Conservation (phyloP, 2,888 invertebrate species). For the Drosophila barbarae region DNA sequence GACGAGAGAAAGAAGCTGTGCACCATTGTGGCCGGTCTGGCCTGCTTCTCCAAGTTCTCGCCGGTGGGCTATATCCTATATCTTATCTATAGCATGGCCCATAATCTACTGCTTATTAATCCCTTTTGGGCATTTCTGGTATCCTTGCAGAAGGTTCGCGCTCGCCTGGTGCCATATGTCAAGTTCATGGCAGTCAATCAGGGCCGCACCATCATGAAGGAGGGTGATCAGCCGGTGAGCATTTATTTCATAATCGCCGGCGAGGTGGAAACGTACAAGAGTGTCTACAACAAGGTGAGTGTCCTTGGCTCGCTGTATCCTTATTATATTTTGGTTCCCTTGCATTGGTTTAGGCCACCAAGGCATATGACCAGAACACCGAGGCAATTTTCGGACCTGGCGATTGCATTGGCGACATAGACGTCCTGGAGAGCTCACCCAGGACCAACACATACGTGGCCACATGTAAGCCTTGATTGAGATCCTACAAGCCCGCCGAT, state of each 20-base stretch:
- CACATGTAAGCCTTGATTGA: conserved; percentile 37
- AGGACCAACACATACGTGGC: conserved; percentile 60
- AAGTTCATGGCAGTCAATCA: conserved; percentile 83
- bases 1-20: conserved; percentile 83
- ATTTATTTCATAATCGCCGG: conserved; percentile 86
- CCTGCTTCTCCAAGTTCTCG: conserved; percentile 84
- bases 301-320: background rate
- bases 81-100: background rate
- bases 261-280: conserved; percentile 78
- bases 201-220: conserved; percentile 83
- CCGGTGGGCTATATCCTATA: conserved; percentile 76
- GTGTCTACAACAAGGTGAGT: conserved; percentile 70
- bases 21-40: conserved; percentile 82
- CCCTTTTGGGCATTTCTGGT: too few relatives aligned
- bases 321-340: background rate
- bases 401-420: conserved; percentile 74
- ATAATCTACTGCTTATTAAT: background rate
- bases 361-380: conserved; percentile 32
- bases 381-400: conserved; percentile 73
- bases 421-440: conserved; percentile 62
- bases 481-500: too few relatives aligned
- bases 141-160: conserved; percentile 81
- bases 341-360: conserved; percentile 10
- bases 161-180: conserved; percentile 82
- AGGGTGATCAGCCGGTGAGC: conserved; percentile 83